Conservation (phyloP, 2,797 vertebrate genomes). For the Trematomus bernacchii region DNA sequence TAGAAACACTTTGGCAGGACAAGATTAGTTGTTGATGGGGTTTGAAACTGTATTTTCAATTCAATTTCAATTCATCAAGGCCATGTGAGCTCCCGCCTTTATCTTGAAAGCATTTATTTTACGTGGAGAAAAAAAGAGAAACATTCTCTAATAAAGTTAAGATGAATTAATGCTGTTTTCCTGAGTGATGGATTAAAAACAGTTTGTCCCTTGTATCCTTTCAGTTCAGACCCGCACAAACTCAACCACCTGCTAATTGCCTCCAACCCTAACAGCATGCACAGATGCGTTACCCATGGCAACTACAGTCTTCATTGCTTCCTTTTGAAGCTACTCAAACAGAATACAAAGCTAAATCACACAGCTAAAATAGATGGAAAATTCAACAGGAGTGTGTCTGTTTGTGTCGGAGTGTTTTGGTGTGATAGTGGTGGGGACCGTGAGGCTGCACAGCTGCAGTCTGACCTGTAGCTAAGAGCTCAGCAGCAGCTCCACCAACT, state of each 20-base stretch:
- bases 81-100: not conserved
- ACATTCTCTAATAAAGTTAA: not conserved
- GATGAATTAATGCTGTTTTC: slow-evolving; percentile 5
- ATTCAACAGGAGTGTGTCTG: not conserved
- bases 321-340: slow-evolving; percentile 13
- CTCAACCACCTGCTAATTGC: slow-evolving; percentile 24
- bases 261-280: slow-evolving; percentile 40
- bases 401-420: not conserved
- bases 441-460: slow-evolving; percentile 26
- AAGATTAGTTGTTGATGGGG: not conserved
- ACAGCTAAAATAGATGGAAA: slow-evolving; percentile 6
- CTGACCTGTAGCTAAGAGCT: slow-evolving; percentile 15
- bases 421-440: slow-evolving; percentile 7
- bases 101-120: slow-evolving; percentile 3
- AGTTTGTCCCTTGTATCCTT: slow-evolving; percentile 1
- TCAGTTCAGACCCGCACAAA: slow-evolving; percentile 15
- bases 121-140: not conserved
- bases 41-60: not conserved
- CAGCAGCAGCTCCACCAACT: slow-evolving; percentile 21
- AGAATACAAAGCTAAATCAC: slow-evolving; percentile 32
- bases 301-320: slow-evolving; percentile 41
- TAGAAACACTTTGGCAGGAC: not conserved
- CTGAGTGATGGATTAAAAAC: not conserved
- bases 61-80: not conserved
- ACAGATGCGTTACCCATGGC: slow-evolving; percentile 45